Conservation (phyloP, 2,888 invertebrate genomes). For the Nysson spinosus region DNA sequence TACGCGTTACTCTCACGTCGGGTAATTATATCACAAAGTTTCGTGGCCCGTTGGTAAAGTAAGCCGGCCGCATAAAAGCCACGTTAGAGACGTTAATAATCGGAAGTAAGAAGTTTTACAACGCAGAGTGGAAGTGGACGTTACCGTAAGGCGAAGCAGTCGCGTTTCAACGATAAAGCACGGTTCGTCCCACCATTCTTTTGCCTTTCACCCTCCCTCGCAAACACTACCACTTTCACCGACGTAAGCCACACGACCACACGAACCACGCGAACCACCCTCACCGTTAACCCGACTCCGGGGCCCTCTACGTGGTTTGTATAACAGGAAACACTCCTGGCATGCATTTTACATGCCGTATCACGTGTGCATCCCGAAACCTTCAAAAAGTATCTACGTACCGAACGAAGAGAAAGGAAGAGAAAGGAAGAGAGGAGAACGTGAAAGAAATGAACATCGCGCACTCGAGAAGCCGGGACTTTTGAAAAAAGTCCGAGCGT, state of each 20-base stretch:
- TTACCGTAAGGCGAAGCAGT: slow-evolving; percentile 43
- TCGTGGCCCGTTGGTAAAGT: too few relatives aligned
- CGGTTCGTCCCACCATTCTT: slow-evolving; percentile 1
- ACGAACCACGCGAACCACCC: slow-evolving; percentile 6
- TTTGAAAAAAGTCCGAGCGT: too few relatives aligned
- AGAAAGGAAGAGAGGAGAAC: background rate
- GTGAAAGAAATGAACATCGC: background rate
- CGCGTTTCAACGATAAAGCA: slow-evolving; percentile 42
- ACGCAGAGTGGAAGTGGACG: slow-evolving; percentile 12
- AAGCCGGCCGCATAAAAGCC: slow-evolving; percentile 17
- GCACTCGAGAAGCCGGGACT: too few relatives aligned
- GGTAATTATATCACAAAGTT: slow-evolving; percentile 13
- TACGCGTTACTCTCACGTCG: background rate
- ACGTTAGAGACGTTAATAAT: slow-evolving; percentile 35
- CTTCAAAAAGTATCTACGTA: slow-evolving; percentile 17
- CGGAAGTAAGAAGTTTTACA: slow-evolving; percentile 41
- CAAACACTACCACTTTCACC: slow-evolving; percentile 1
- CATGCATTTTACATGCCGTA: slow-evolving; percentile 59
- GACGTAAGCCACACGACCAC: too few relatives aligned
- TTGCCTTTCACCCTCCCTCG: background rate
- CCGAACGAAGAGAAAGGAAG: background rate
- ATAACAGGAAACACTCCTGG: slow-evolving; percentile 39
- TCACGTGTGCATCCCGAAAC: slow-evolving; percentile 39
- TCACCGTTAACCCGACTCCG: slow-evolving; percentile 3
- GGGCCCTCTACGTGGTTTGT: slow-evolving; percentile 37